phyloP scores from a whole-genome alignment of 2,113 vertebrate species.

The Ifrita kowaldi region DNA sequence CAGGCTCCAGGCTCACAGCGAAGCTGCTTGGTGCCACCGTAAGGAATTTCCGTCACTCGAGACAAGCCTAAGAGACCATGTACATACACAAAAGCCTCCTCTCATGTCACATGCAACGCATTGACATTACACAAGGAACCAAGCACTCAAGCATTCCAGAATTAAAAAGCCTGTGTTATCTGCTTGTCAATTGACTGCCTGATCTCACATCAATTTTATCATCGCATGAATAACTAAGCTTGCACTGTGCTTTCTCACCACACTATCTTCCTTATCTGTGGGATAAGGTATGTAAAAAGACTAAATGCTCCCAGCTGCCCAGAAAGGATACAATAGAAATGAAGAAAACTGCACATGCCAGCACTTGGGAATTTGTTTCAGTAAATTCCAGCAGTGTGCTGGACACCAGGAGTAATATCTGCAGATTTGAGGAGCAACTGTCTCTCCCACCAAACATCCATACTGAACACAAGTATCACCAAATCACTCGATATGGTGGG shows the following conservation, averaged over 20 bases:
- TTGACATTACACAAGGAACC: not conserved
- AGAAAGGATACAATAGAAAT: not conserved
- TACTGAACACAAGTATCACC: rapidly evolving
- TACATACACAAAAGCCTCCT: not conserved
- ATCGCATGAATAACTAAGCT: not conserved
- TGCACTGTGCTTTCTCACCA: not conserved
- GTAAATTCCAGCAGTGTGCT: not conserved
- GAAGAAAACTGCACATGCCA: rapidly evolving
- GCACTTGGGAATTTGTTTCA: not conserved
- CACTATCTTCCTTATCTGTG: not conserved
- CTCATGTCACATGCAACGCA: rapidly evolving
- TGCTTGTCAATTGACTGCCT: not conserved
- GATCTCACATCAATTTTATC: not conserved
- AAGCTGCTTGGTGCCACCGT: not conserved
- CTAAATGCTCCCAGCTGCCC: not conserved
- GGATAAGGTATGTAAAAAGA: not conserved
- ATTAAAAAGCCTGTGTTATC: not conserved
- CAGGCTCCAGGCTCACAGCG: not conserved
- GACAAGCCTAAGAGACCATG: not conserved
- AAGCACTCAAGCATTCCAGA: not conserved
- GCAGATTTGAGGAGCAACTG: not conserved
- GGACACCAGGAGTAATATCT: not conserved
- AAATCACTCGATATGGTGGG: not conserved
- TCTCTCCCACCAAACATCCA: not conserved
- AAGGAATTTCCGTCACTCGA: not conserved